A percentile compares a stretch with the other conserved stretches of the same genome.
phyloP scores from a whole-genome alignment of 1,140 invertebrate genomes.

The Drosophila pruinosa region DNA sequence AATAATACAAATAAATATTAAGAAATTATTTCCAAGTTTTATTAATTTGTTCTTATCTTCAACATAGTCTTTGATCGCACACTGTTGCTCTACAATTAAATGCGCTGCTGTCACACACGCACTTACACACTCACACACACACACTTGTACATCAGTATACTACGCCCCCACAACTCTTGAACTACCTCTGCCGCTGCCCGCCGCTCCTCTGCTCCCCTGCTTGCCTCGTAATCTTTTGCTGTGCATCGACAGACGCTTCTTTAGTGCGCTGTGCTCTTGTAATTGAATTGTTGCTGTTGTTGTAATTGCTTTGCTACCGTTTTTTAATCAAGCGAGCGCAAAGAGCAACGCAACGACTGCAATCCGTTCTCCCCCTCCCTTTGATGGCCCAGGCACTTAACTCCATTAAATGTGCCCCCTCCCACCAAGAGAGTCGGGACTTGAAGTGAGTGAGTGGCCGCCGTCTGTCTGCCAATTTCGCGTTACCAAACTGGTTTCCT shows the following conservation, averaged over 20 bases:
- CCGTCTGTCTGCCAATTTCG: constrained; percentile 49
- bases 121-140: neutral
- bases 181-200: neutral
- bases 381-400: constrained; percentile 44
- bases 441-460: neutral
- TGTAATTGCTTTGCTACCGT: constrained; percentile 81
- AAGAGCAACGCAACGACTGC: constrained; percentile 35
- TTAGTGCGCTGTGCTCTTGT: constrained; percentile 40
- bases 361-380: neutral
- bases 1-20: too few relatives aligned
- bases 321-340: constrained; percentile 60
- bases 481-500: constrained; percentile 8
- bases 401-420: constrained; percentile 45
- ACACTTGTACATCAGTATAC: neutral
- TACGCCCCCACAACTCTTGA: neutral
- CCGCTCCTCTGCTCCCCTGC: too few relatives aligned
- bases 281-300: constrained; percentile 81
- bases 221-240: constrained; percentile 39
- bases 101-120: too few relatives aligned
- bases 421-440: neutral
- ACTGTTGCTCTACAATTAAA: neutral
- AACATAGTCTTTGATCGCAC: neutral
- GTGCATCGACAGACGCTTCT: constrained; percentile 22
- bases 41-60: too few relatives aligned
- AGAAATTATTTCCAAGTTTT: too few relatives aligned